Percentiles rank a stretch among this genome's conserved stretches.
phyloP scores from a whole-genome alignment of 2,888 invertebrate genomes.

The Ceramica pisi region DNA sequence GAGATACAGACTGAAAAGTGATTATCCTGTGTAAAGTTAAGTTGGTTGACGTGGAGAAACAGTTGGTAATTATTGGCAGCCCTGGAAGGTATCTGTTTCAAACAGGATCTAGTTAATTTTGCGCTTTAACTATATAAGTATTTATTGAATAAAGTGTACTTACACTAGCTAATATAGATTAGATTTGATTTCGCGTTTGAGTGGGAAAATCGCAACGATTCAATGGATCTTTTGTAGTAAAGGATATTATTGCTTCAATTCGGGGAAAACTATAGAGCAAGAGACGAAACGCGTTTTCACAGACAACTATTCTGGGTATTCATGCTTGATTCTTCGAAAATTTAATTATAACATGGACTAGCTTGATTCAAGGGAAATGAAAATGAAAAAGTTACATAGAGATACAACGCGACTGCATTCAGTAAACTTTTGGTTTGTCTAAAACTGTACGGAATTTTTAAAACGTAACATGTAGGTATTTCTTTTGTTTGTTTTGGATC shows the following conservation, averaged over 20 bases:
- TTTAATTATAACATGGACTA: background rate
- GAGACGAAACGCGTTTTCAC: background rate
- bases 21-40: conserved; percentile 19
- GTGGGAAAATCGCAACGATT: conserved; percentile 9
- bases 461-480: too few relatives aligned
- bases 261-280: background rate
- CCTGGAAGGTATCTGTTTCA: conserved; percentile 69
- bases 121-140: conserved; percentile 56
- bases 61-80: conserved; percentile 76
- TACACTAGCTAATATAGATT: conserved; percentile 48
- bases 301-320: background rate
- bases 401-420: background rate
- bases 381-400: background rate
- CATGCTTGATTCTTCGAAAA: background rate
- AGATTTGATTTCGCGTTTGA: conserved; percentile 27
- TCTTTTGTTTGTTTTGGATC: too few relatives aligned
- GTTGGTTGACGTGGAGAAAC: conserved; percentile 65
- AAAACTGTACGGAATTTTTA: too few relatives aligned
- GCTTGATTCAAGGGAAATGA: background rate
- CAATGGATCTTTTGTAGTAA: background rate
- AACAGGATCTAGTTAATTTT: conserved; percentile 64
- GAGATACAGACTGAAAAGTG: conserved; percentile 32
- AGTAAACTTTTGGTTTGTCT: background rate
- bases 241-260: background rate
- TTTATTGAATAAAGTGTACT: conserved; percentile 53